Evolutionary conservation across 1,140 invertebrate species (phyloP), one percentile per base, ranked within the genome.

Genomic region (Drosophila paulistorum): DNA sequence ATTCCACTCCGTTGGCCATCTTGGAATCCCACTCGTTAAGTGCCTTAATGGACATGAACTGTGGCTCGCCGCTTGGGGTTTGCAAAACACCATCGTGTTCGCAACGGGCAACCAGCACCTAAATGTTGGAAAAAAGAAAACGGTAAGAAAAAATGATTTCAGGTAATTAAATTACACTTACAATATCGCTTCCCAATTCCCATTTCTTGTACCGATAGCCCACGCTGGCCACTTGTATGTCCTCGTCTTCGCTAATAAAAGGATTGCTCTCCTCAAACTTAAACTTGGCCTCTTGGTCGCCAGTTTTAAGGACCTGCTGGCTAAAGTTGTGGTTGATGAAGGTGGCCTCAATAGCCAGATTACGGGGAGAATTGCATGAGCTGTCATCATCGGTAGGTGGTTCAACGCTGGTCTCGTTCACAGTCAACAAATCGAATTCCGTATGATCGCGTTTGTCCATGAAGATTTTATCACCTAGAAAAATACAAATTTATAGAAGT

Each of bases 241-340:
- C 97, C 81, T 98, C 98, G 80, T 98, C 97, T 37, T 59, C 57
- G 10, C 96, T 95, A 55, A 98, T 95, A 90, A 99, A 99, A 0
- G 98, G 98, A 94, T 99, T 99, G 0, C 95, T 92, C 77, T 99
- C 96, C 0, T 97, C 96, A 93, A 99, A 99, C 86, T 97, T 97
- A 92, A 95, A 96, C 62, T 97, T 96, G 0, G 97, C 94, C 83
- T 99, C 98, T 54, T 94, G 93, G 0, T 92, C 67, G 9, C 94
- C 94, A 23, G 92, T 93, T 68, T 94, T 94, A 71, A 95, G 85
- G n/a, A 95, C 98, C 94, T 99, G 99, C 83, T 99, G 98, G 35
- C 98, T 98, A 92, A 99, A 99, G 92, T 99, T 99, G 90, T 99
- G 98, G 93, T 99, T 99, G 84, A 99, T 99, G 90, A 99, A 99